Conservation (phyloP, 2,113 vertebrate genomes). For the Meleagris gallopavo region DNA sequence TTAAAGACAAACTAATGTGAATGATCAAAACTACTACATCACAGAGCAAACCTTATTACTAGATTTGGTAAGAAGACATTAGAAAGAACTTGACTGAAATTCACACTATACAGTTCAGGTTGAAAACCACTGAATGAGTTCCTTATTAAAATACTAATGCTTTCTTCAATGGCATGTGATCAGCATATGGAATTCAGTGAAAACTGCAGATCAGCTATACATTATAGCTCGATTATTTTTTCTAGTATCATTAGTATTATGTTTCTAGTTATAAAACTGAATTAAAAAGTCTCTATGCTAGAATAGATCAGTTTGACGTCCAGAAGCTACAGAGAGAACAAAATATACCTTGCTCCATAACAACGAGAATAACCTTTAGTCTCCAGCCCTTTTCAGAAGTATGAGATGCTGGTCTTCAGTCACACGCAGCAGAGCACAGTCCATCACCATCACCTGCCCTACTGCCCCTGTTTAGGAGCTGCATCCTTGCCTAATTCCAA, state of each 20-base stretch:
- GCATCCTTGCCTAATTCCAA: neutral
- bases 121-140: neutral
- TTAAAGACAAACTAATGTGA: neutral
- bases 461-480: rapidly evolving
- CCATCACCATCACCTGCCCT: neutral
- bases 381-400: neutral
- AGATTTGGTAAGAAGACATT: neutral
- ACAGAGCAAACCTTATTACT: neutral
- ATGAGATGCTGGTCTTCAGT: neutral
- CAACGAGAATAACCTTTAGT: neutral
- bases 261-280: neutral
- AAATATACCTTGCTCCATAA: neutral
- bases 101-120: neutral
- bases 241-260: neutral
- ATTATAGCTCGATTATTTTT: neutral
- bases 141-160: neutral
- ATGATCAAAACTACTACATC: neutral
- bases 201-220: neutral
- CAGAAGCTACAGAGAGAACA: neutral
- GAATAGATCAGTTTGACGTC: neutral
- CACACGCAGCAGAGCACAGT: neutral
- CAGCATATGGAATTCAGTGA: neutral
- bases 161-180: neutral
- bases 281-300: neutral
- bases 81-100: neutral